Evolutionary conservation across 2,888 invertebrate genomes (phyloP), one percentile per base, ranked within the genome.

Genomic region (Asteroscopus sphinx): DNA sequence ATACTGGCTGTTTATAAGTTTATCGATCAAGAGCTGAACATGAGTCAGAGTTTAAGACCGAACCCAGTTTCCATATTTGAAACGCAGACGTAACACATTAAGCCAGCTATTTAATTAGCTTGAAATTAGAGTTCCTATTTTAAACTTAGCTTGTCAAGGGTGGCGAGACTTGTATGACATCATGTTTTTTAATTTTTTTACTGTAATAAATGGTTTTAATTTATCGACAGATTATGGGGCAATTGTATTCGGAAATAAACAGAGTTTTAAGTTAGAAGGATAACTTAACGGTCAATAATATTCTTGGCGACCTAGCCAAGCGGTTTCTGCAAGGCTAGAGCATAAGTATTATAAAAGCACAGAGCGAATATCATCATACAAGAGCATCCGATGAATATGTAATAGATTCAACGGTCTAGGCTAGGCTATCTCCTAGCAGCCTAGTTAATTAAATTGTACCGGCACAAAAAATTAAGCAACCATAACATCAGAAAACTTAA

Each of bases 1-100:
- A 56, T 16, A 51, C 42, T 21, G 47, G 53, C 76, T 21, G 25
- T 15, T 28, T 32, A 54, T 33, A 64, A 54, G 4, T 45, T 58
- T 70, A 74, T 76, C 79, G 88, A 90, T 88, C 81, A 73, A 78
- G 21, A 57, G 63, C 46, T 57, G 70, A 70, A 79, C 40, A 52
- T 90, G 90, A 90, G 77, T 90, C 90, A 90, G 73, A 73, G 63
- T 58, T 66, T 68, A 46, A 47, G 73, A 76, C 80, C 79, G 67
- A 74, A 63, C 75, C 75, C 77, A 66, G 57, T 62, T 65, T 67
- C 70, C 68, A 68, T 70, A 73, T 73, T 73, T 47, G 68, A 59
- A 73, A 62, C 36, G 49, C 63, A 54, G 73, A 54, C 73, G 30
- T 40, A 52, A 46, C 55, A 49, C 68, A 61, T 52, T 57, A 60